A percentile compares a stretch with the other conserved stretches of the same genome.
Evolutionary conservation across 1,140 invertebrate species (phyloP).

Genomic region (Anastrepha ludens): DNA sequence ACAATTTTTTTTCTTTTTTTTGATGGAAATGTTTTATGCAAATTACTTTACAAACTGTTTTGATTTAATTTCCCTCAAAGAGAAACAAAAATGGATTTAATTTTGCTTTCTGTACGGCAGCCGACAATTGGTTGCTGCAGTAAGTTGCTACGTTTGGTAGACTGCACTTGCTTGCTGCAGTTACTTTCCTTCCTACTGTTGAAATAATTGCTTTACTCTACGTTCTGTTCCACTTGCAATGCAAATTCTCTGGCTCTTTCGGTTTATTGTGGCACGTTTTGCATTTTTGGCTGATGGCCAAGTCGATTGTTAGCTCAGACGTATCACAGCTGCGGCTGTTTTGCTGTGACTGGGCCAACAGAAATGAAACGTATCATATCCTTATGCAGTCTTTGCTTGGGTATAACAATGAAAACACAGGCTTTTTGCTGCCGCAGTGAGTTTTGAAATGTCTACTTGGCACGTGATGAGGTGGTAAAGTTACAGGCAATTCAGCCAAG

Average conservation of each 20-base stretch:
- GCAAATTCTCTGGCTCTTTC: background rate
- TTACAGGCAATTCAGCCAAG: too few species aligned
- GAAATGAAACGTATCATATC: background rate
- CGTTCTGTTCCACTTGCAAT: background rate
- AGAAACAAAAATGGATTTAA: background rate
- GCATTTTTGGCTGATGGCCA: background rate
- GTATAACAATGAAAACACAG: too few species aligned
- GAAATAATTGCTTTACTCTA: background rate
- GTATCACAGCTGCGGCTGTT: background rate
- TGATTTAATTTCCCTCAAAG: background rate
- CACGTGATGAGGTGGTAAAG: background rate
- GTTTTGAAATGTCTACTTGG: background rate
- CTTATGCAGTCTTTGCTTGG: too few species aligned
- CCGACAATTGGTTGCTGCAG: background rate
- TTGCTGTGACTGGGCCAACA: background rate
- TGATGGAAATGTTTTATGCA: background rate
- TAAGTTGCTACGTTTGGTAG: background rate
- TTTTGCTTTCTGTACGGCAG: background rate
- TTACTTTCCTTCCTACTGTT: background rate
- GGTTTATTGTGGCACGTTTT: background rate
- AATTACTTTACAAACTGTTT: background rate
- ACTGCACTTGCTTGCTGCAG: background rate
- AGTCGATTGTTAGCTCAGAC: constrained; percentile 5
- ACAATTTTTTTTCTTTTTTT: background rate
- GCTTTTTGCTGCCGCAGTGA: background rate